phyloP scores from a whole-genome alignment of 2,888 invertebrate genomes.

The Trissolcus japonicus region DNA sequence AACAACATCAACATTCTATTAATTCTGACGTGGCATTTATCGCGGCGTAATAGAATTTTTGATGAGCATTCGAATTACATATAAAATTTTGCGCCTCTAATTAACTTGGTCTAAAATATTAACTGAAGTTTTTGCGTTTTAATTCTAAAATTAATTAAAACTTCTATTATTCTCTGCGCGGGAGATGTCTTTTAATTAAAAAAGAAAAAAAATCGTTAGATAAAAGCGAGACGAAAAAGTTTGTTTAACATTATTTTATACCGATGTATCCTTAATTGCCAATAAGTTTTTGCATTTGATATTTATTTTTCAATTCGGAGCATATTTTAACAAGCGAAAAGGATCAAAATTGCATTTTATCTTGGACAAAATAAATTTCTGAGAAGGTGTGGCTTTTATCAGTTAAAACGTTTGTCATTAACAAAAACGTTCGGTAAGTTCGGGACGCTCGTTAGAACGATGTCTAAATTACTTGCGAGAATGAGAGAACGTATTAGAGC shows the following conservation, averaged over 20 bases:
- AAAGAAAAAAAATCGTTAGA: background rate
- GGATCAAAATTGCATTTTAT: constrained; percentile 8
- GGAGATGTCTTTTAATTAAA: constrained; percentile 7
- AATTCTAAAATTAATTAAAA: constrained; percentile 41
- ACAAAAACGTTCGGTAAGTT: constrained; percentile 55
- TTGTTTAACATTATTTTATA: no score
- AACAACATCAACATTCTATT: constrained; percentile 36
- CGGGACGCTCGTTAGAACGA: constrained; percentile 56
- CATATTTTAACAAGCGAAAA: no score
- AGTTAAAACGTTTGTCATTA: constrained; percentile 43
- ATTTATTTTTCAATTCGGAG: no score
- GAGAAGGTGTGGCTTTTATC: constrained; percentile 36
- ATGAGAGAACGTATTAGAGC: constrained; percentile 14
- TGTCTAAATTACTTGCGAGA: constrained; percentile 53
- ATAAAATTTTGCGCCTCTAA: constrained; percentile 45
- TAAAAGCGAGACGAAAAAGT: no score
- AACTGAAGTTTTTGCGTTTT: constrained; percentile 32
- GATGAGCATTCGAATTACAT: constrained; percentile 48
- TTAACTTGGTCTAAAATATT: constrained; percentile 36
- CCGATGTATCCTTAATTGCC: no score
- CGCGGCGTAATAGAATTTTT: constrained; percentile 49
- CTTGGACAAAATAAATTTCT: constrained; percentile 40
- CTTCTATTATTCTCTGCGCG: constrained; percentile 11
- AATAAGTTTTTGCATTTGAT: no score
- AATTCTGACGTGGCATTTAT: constrained; percentile 43